These are phyloP conservation scores for Atherix ibis DNA, from an alignment of 2,888 invertebrate genomes.

Conservation along the genomic window DNA sequence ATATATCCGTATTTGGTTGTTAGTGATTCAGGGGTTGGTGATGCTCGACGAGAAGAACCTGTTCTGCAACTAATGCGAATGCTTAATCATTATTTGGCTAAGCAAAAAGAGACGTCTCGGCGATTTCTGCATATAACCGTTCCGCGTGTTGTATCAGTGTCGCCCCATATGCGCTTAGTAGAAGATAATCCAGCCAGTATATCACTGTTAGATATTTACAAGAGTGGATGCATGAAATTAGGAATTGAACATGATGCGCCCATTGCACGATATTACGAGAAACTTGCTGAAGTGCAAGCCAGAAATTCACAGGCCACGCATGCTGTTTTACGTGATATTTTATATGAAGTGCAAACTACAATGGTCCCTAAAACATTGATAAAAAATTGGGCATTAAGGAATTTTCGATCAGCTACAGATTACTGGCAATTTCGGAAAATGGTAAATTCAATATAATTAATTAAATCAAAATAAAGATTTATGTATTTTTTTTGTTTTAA, in stretches of 20 bases:
- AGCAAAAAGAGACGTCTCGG: conserved; percentile 89
- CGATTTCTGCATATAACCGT: conserved; percentile 87
- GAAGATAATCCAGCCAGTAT: conserved; percentile 91
- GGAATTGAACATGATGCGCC: conserved; percentile 81
- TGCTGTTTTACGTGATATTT: conserved; percentile 74
- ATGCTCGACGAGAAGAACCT: conserved; percentile 86
- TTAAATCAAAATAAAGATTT: too few relatives aligned
- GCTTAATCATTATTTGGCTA: conserved; percentile 85
- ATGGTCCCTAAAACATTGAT: conserved; percentile 78
- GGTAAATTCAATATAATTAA: conserved; percentile 34
- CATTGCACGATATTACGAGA: conserved; percentile 76
- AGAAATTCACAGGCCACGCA: conserved; percentile 81
- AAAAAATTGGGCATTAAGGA: conserved; percentile 81
- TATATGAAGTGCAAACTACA: conserved; percentile 73
- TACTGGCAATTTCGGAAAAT: conserved; percentile 98
- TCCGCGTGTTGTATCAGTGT: conserved; percentile 86
- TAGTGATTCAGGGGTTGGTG: conserved; percentile 85
- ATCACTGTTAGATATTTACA: conserved; percentile 82
- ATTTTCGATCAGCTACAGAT: conserved; percentile 83
- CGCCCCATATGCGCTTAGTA: conserved; percentile 87
- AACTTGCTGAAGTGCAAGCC: conserved; percentile 77
- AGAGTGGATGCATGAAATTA: conserved; percentile 55
- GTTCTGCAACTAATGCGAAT: conserved; percentile 87
- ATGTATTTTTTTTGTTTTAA: conserved; percentile 11
- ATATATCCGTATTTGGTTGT: conserved; percentile 93